phyloP scores from a whole-genome alignment of 2,888 invertebrate genomes.

The Hirtodrosophila confusa region DNA sequence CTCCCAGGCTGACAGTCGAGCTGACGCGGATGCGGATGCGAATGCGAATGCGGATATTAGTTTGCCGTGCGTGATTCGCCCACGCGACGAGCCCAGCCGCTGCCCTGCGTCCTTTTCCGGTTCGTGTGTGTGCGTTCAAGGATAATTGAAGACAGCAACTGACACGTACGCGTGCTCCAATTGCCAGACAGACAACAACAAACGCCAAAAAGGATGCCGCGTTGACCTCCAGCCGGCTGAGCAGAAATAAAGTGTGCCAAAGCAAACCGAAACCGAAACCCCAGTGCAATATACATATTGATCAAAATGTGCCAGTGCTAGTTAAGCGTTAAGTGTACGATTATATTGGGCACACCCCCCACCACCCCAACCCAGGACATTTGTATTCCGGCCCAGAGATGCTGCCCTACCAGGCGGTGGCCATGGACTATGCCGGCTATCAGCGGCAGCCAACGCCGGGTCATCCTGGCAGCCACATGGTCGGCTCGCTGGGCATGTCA shows the following conservation, averaged over 20 bases:
- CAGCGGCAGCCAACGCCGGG: conserved; percentile 86
- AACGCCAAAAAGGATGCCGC: conserved; percentile 51
- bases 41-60: conserved; percentile 30
- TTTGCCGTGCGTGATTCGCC: conserved; percentile 45
- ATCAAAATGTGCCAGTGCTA: conserved; percentile 55
- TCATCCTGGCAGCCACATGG: conserved; percentile 83
- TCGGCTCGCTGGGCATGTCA: conserved; percentile 86
- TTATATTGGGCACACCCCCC: too few species aligned
- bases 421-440: conserved; percentile 92
- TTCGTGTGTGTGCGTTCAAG: conserved; percentile 39
- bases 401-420: conserved; percentile 94
- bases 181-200: conserved; percentile 50
- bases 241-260: conserved; percentile 42
- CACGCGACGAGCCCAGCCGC: conserved; percentile 4
- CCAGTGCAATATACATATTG: conserved; percentile 32
- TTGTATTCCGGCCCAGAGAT: conserved; percentile 82
- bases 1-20: conserved; percentile 10
- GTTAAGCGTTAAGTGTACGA: conserved; percentile 15
- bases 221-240: conserved; percentile 49
- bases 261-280: conserved; percentile 31
- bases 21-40: neutral
- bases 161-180: conserved; percentile 73
- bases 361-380: too few species aligned
- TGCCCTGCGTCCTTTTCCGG: too few species aligned
- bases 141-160: conserved; percentile 71